Evolutionary conservation across 2,113 vertebrate genomes (phyloP).

Genomic region (human): GRCh38 chr6:54352001-54352500

Average conservation of each 20-base stretch:
- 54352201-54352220: neutral
- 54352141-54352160: neutral
- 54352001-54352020: neutral
- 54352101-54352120: neutral
- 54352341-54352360: neutral
- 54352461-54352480: neutral
- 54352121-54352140: neutral
- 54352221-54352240: neutral
- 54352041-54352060: neutral
- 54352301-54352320: neutral
- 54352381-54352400: neutral
- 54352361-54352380: neutral
- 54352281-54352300: neutral
- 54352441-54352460: neutral
- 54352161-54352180: neutral
- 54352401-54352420: neutral
- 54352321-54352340: neutral
- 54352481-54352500: neutral
- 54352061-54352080: neutral
- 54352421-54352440: neutral
- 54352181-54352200: neutral
- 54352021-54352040: slow-evolving; percentile 13
- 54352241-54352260: neutral
- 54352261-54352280: neutral
- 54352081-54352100: neutral